Conservation (phyloP, 1,140 invertebrate genomes). For the Hypsibius dujardini region DNA sequence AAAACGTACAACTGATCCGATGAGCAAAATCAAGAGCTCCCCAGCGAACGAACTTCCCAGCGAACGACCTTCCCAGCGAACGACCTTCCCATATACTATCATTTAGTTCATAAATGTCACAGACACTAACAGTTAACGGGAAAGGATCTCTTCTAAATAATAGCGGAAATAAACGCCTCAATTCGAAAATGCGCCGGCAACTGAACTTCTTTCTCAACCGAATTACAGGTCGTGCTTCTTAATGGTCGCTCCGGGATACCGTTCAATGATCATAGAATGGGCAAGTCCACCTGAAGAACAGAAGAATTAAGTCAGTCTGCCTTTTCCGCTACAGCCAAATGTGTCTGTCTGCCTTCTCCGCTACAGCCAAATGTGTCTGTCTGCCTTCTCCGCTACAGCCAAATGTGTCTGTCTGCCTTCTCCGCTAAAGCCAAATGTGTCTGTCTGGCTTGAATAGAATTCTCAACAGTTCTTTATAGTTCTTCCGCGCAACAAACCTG, state of each 20-base stretch:
- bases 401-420: not conserved
- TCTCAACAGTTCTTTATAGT: not conserved
- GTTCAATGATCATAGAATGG: conserved; percentile 13
- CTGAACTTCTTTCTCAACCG: not conserved
- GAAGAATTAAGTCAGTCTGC: conserved; percentile 22
- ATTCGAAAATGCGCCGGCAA: too few species aligned
- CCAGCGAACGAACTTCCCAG: too few species aligned
- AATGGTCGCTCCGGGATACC: not conserved
- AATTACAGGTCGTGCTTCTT: not conserved
- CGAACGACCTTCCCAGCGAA: too few species aligned
- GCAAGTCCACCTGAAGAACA: conserved; percentile 12
- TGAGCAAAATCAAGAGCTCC: too few species aligned
- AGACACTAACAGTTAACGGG: not conserved
- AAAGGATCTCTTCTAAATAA: not conserved
- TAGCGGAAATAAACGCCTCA: too few species aligned
- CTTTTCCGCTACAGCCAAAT: conserved; percentile 30
- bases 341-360: too few species aligned
- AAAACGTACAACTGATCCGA: too few species aligned
- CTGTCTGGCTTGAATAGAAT: not conserved
- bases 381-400: too few species aligned
- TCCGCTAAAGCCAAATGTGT: not conserved
- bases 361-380: too few species aligned
- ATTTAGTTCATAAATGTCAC: not conserved
- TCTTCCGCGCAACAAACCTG: too few species aligned
- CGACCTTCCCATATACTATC: too few species aligned